Evolutionary conservation across 2,797 vertebrate genomes (phyloP), one percentile per base, ranked within the genome.

Genomic region (Poeciliopsis paucimaculata): DNA sequence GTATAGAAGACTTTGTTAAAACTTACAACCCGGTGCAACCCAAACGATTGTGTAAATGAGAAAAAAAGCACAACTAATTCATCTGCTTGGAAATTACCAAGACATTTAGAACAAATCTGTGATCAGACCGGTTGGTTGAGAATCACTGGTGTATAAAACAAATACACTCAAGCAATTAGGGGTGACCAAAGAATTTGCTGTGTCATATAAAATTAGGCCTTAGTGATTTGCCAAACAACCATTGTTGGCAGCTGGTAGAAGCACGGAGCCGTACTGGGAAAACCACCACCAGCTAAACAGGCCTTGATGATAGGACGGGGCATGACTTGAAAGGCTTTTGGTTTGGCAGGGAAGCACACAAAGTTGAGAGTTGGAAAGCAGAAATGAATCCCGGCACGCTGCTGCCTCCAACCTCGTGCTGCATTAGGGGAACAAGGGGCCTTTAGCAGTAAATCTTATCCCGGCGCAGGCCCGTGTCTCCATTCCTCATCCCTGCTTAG

Each of bases 371-470:
- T 73, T 88, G 86, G 82, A 88, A 81, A 87, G 84, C 84, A 51
- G 72, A 80, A 84, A 82, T 62, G 80, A 77, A 79, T 86, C 86
- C 75, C 51, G 4, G 79, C 82, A 82, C 71, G 72, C 87, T 10
- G 62, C 82, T 46, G 80, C 78, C 73, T 87, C 85, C 78, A 75
- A 86, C 86, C 88, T 90, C 90, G 90, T 46, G 91, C 89, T 88
- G 88, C 85, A 86, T 92, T 91, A 90, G n/a, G 81, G 64, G 79
- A 93, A 90, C 89, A 94, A 89, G 86, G 74, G 76, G 81, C 87
- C 84, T 74, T 77, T 72, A 83, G 86, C 84, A 78, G 78, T 66
- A 90, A 92, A 91, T 93, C 88, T 84, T 74, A 77, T 91, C 90
- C 91, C 87, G 74, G 5, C 82, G 79, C 82, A 47, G 76, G 70